Percentiles rank a stretch among this genome's conserved stretches.
These are phyloP conservation scores for Sapayoa aenigma DNA, from an alignment of 2,113 vertebrate species.

Conservation along the genomic window DNA sequence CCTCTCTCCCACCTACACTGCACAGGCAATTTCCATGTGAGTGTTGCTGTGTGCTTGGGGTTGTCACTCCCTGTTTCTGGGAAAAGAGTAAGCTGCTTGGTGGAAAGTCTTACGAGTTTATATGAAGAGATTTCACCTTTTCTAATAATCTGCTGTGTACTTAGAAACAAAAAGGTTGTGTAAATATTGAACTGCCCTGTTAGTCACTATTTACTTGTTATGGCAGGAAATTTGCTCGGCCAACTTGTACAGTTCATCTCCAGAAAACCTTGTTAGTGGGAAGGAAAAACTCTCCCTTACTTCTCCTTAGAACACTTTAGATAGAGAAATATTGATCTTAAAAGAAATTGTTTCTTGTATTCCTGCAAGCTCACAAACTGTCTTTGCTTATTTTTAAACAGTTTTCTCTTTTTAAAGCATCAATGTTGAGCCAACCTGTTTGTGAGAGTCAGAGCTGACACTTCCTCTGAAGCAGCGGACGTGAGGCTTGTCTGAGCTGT, in stretches of 20 bases:
- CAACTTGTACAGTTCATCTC: not conserved
- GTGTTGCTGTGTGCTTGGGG: not conserved
- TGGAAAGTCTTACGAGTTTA: not conserved
- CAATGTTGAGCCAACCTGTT: not conserved
- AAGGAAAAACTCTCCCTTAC: not conserved
- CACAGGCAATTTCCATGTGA: not conserved
- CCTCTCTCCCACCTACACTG: fast-evolving
- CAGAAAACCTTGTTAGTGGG: not conserved
- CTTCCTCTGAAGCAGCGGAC: not conserved
- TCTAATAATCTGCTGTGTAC: not conserved
- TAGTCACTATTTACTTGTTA: not conserved
- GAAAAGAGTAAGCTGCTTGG: not conserved
- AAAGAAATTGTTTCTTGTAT: not conserved
- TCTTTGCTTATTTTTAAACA: not conserved
- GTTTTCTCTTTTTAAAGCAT: not conserved
- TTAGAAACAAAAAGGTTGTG: not conserved
- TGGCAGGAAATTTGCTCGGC: not conserved
- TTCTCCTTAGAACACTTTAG: not conserved
- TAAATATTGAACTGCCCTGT: not conserved
- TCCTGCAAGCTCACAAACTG: not conserved
- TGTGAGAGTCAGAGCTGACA: not conserved
- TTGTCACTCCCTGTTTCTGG: not conserved
- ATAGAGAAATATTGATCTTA: not conserved
- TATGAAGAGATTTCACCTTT: not conserved
- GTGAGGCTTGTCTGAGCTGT: not conserved